Conservation (phyloP, 2,797 vertebrate species). For the Podarcis lilfordi region DNA sequence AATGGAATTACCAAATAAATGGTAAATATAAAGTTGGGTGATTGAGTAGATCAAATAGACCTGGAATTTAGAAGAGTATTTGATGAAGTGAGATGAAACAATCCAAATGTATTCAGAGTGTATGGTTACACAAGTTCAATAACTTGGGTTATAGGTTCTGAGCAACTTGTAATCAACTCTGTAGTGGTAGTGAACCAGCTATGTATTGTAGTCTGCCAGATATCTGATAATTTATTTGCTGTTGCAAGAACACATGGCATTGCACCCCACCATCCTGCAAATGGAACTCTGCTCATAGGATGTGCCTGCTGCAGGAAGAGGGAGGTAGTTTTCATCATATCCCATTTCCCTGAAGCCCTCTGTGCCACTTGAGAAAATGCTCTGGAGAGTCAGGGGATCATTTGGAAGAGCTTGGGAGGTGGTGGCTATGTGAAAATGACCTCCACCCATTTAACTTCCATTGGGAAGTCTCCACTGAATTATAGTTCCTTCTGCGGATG, state of each 20-base stretch:
- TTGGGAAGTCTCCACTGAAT: neutral
- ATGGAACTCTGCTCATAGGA: neutral
- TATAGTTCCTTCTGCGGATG: neutral
- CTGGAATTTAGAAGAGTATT: conserved; percentile 20
- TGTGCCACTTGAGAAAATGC: neutral
- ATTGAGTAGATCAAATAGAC: neutral
- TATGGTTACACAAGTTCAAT: neutral
- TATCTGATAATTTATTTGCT: neutral
- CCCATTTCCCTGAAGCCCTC: neutral
- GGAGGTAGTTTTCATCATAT: neutral
- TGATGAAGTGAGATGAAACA: neutral
- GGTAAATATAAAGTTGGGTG: neutral
- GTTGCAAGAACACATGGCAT: neutral
- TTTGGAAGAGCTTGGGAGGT: neutral
- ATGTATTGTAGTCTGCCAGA: neutral
- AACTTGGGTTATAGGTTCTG: neutral
- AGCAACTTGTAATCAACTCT: neutral
- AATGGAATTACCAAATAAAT: neutral
- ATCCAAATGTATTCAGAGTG: neutral
- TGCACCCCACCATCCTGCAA: neutral
- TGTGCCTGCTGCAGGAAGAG: neutral
- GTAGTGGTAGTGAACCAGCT: neutral
- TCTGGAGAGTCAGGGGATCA: neutral
- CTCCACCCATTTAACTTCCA: neutral
- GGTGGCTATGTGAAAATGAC: neutral